Base-by-base conservation (phyloP, 2,797 vertebrate species). In the Clamator glandarius region DNA sequence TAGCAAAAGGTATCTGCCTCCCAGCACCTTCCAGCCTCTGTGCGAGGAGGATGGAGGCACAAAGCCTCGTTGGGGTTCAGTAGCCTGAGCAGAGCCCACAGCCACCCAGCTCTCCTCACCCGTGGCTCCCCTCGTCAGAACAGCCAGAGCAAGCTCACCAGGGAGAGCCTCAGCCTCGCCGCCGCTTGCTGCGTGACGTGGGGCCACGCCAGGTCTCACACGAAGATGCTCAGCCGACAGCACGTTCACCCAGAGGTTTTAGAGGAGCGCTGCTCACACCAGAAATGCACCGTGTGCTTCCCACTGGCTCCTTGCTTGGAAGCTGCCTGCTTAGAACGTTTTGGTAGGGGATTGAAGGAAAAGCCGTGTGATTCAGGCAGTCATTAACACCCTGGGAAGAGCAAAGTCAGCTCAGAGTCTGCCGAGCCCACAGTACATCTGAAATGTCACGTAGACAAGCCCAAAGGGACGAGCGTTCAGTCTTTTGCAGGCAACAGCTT, bases 1-100 rank as follows among this genome's bases (percentile, higher is more conserved):
- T 1, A 29, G 12, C 46, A 17, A 7, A 15, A 35, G 15, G 18
- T 4, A 2, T 78, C 24, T 48, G 33, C 52, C 23, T 58, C 26
- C 69, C 48, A 48, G 41, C n/a, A 28, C 12, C 23, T 44, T n/a
- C 25, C 33, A 16, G 73, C 19, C 29, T 26, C 16, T 5, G 23
- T 41, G 13, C 0, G 2, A 66, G 59, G 52, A 46, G 59, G 52
- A 46, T 0, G 0, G 50, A 4, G 48, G 31, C 42, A 41, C 7
- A 12, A 23, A 15, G 14, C 4, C 1, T 51, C 26, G 23, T n/a
- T n/a, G n/a, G n/a, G n/a, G n/a, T n/a, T 39, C 50, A 44, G 16
- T 36, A 20, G 36, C 17, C 33, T 5, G 0, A 2, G 11, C 36
- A 42, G 26, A 57, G 26, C 51, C 42, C 42, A 5, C 9, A 11